A percentile compares a stretch with the other conserved stretches of the same genome.
These are phyloP conservation scores for Diaperis boleti DNA, from an alignment of 2,888 invertebrate species.

Conservation along the genomic window DNA sequence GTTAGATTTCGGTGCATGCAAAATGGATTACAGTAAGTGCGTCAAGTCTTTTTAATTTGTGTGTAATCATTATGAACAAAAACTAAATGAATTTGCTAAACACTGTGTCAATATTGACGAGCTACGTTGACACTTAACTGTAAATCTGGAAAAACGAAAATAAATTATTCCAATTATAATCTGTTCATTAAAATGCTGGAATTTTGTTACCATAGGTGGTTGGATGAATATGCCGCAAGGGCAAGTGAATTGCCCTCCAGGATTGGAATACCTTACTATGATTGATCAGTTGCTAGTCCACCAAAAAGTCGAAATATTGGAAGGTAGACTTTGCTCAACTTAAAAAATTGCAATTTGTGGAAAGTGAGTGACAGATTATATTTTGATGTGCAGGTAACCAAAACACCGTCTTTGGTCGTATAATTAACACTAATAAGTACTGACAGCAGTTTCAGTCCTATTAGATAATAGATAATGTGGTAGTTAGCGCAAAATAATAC, in stretches of 20 bases:
- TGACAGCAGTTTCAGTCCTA: too few relatives aligned
- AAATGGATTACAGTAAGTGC: slow-evolving; percentile 23
- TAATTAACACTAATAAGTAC: too few relatives aligned
- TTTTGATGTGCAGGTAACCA: too few relatives aligned
- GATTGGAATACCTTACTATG: slow-evolving; percentile 90
- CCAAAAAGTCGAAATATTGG: slow-evolving; percentile 83
- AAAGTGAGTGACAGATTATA: too few relatives aligned
- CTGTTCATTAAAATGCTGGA: neutral
- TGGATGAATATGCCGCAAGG: slow-evolving; percentile 87
- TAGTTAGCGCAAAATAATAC: too few relatives aligned
- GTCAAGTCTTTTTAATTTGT: slow-evolving; percentile 4
- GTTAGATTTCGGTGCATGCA: too few relatives aligned
- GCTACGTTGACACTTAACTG: too few relatives aligned
- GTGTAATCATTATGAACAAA: too few relatives aligned
- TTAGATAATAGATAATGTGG: too few relatives aligned
- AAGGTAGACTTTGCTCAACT: slow-evolving; percentile 65
- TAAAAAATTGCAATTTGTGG: neutral
- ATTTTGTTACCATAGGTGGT: slow-evolving; percentile 71
- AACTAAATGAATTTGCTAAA: neutral
- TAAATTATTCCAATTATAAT: neutral
- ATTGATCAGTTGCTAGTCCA: slow-evolving; percentile 86
- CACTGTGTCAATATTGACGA: slow-evolving; percentile 8
- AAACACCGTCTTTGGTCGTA: too few relatives aligned
- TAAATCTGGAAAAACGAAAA: too few relatives aligned
- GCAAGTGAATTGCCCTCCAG: slow-evolving; percentile 83